Base-by-base conservation (phyloP, 1,140 invertebrate genomes). In the Yoshiicerus persimilis region DNA sequence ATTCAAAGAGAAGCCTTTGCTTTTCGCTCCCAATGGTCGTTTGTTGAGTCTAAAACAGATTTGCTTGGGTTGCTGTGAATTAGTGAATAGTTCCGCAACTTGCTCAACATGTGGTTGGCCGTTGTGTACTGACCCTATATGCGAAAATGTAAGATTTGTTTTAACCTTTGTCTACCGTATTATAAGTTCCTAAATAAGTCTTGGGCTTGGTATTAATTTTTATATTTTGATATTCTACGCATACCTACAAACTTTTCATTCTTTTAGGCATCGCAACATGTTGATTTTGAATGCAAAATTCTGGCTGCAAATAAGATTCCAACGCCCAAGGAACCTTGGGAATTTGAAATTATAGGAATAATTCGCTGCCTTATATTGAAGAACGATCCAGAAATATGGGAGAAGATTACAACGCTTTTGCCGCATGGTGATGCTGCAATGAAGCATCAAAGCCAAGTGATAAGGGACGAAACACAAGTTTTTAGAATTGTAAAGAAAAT, bases 21-120 rank as follows among this genome's bases (percentile, higher is more conserved):
- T 90, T n/a, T 38, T 77, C 10, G 87, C 86, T 20, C 89, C 89
- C 0, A 88, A 30, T 70, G 85, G 87, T 13, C 84, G 84, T 9
- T 87, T 88, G 30, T 80, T 86, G 25, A 88, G 84, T 41, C 86
- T 89, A n/a, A 87, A 88, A 16, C 64, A 87, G 16, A 88, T 90
- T 27, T 90, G 89, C 27, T 34, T 90, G 23, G 87, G 87, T 1
- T 90, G 89, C 32, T 90, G 88, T 84, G 25, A 86, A 8, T 27
- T 84, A 38, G 89, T 90, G 6, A 86, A 66, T 20, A 20, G n/a
- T 64, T 41, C 38, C 13, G 77, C 87, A 36, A 66, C 39, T 20
- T 90, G 89, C 32, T 87, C 87, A 2, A 84, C 64, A 8, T 90
- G 89, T 87, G 16, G 30, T 23, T 90, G 89, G 89, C 86, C 86